Percentiles rank a stretch among this genome's conserved stretches.
phyloP scores from a whole-genome alignment of 2,888 invertebrate genomes.

The Subacronicta megacephala region DNA sequence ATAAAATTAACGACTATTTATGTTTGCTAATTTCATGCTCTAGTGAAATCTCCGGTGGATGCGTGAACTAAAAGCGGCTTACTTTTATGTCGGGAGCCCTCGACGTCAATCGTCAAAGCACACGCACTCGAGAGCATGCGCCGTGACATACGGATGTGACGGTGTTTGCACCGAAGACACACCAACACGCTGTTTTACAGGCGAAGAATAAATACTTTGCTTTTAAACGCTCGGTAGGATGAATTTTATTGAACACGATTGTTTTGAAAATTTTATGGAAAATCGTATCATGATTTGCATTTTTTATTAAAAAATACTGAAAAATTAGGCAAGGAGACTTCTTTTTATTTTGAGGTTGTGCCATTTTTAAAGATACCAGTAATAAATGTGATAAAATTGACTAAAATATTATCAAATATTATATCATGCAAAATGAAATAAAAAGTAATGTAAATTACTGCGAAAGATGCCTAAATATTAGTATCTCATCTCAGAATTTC shows the following conservation, averaged over 20 bases:
- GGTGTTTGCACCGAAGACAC: conserved; percentile 31
- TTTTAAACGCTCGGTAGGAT: background rate
- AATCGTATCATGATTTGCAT: no score
- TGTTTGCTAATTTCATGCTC: conserved; percentile 52
- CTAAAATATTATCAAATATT: no score
- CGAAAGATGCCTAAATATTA: no score
- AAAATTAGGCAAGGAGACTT: no score
- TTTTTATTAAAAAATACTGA: no score
- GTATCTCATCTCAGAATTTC: no score
- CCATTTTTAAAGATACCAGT: no score
- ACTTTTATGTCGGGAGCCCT: conserved; percentile 51
- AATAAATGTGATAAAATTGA: no score
- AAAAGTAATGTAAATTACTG: no score
- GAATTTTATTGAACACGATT: conserved; percentile 1
- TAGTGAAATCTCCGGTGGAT: conserved; percentile 32
- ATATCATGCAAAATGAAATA: no score
- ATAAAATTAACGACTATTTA: conserved; percentile 27
- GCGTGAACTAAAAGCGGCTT: conserved; percentile 50
- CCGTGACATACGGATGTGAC: conserved; percentile 38
- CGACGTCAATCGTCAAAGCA: conserved; percentile 56
- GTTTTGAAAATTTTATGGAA: no score
- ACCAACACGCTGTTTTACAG: conserved; percentile 16
- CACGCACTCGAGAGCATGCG: conserved; percentile 39
- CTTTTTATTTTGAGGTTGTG: no score
- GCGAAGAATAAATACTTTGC: conserved; percentile 2